These are phyloP conservation scores for Melipona bicolor DNA, from an alignment of 2,888 invertebrate genomes.

Conservation along the genomic window DNA sequence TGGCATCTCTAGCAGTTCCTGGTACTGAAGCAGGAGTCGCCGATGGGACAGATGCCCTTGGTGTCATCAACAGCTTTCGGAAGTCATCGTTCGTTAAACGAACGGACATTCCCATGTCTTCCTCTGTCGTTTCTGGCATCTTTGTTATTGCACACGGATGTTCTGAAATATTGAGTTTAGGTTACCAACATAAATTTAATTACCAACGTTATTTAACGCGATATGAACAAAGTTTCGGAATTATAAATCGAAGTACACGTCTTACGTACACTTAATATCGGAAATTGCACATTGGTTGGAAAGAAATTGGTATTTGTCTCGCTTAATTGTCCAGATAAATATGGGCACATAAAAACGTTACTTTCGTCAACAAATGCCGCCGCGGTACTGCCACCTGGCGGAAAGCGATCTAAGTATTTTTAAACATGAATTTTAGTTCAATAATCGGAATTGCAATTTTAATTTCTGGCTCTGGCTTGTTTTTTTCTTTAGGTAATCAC, in stretches of 20 bases:
- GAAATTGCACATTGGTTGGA: neutral
- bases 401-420: neutral
- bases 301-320: neutral
- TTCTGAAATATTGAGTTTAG: conserved; percentile 30
- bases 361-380: neutral
- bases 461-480: neutral
- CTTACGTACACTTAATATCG: neutral
- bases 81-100: conserved; percentile 98
- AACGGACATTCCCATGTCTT: conserved; percentile 86
- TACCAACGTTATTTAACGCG: neutral
- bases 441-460: neutral
- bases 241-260: neutral
- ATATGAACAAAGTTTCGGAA: neutral
- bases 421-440: neutral
- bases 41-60: conserved; percentile 90
- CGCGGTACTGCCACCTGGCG: neutral
- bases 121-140: conserved; percentile 81
- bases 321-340: neutral
- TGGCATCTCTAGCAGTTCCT: conserved; percentile 89
- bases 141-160: conserved; percentile 52
- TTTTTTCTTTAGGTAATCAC: neutral
- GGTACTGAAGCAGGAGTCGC: conserved; percentile 85
- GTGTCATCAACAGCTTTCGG: conserved; percentile 97
- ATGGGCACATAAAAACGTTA: neutral
- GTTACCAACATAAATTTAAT: neutral